Evolutionary conservation across 2,888 invertebrate species (phyloP).

Genomic region (Campoplex capitator): DNA sequence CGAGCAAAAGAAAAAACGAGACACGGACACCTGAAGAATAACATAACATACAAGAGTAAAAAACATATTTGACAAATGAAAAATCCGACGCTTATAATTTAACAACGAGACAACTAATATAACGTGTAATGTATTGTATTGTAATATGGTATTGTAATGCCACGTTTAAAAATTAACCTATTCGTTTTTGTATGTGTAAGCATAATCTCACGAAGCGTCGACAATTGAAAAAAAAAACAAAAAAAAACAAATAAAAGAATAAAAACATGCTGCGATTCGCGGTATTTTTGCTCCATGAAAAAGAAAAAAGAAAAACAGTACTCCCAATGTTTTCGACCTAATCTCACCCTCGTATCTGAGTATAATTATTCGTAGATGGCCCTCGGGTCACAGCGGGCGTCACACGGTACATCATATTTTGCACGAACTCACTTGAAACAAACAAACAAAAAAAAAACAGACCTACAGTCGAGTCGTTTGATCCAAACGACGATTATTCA

Average conservation of each 20-base stretch:
- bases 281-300: constrained; percentile 14
- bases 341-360: constrained; percentile 20
- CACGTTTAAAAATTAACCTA: constrained; percentile 72
- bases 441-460: constrained; percentile 18
- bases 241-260: constrained; percentile 3
- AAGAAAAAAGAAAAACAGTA: background rate
- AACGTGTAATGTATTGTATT: constrained; percentile 82
- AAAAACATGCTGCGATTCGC: constrained; percentile 25
- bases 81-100: constrained; percentile 81
- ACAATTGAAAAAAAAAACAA: constrained; percentile 45
- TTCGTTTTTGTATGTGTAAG: constrained; percentile 78
- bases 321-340: background rate
- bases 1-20: constrained; percentile 53
- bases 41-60: constrained; percentile 55
- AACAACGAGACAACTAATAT: constrained; percentile 81
- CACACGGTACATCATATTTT: constrained; percentile 45
- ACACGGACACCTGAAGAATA: constrained; percentile 27
- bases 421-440: constrained; percentile 29
- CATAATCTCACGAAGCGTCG: constrained; percentile 75
- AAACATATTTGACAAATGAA: constrained; percentile 68
- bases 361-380: constrained; percentile 28
- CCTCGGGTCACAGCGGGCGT: constrained; percentile 38
- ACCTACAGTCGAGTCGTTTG: constrained; percentile 63
- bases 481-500: constrained; percentile 52
- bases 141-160: constrained; percentile 81